Evolutionary conservation across 1,140 invertebrate genomes (phyloP).

Genomic region (Formica exsecta): DNA sequence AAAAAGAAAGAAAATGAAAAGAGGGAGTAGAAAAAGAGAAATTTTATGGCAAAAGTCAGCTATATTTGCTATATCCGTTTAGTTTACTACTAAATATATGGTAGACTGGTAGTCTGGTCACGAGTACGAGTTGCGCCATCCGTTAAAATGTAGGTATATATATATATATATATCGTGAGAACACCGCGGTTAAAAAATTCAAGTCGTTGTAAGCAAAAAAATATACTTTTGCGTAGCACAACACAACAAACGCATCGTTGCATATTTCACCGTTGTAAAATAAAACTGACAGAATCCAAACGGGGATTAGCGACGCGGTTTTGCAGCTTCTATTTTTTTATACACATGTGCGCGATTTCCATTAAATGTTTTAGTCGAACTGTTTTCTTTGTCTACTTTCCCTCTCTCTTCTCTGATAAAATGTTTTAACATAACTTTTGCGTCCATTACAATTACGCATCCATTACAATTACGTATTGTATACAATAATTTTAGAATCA

Average conservation of each 20-base stretch:
- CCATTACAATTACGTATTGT: not conserved
- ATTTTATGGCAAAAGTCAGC: slow-evolving; percentile 12
- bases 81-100: slow-evolving; percentile 50
- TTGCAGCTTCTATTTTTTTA: slow-evolving; percentile 22
- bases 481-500: not conserved
- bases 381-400: slow-evolving; percentile 66
- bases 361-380: slow-evolving; percentile 68
- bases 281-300: slow-evolving; percentile 26
- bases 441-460: not conserved
- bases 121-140: slow-evolving; percentile 42
- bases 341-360: slow-evolving; percentile 1
- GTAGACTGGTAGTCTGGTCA: not conserved
- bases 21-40: not conserved
- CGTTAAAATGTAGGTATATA: slow-evolving; percentile 43
- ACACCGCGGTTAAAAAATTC: slow-evolving; percentile 36
- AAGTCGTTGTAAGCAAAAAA: slow-evolving; percentile 51
- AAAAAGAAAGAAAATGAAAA: not conserved
- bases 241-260: slow-evolving; percentile 40
- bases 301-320: slow-evolving; percentile 32
- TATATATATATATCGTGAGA: slow-evolving; percentile 27
- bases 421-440: slow-evolving; percentile 1
- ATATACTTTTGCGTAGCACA: slow-evolving; percentile 36
- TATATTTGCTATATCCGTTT: slow-evolving; percentile 39
- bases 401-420: not conserved
- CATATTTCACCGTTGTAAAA: slow-evolving; percentile 43